Conservation (phyloP, 2,797 vertebrate species). For the Rhinoraja longicauda region DNA sequence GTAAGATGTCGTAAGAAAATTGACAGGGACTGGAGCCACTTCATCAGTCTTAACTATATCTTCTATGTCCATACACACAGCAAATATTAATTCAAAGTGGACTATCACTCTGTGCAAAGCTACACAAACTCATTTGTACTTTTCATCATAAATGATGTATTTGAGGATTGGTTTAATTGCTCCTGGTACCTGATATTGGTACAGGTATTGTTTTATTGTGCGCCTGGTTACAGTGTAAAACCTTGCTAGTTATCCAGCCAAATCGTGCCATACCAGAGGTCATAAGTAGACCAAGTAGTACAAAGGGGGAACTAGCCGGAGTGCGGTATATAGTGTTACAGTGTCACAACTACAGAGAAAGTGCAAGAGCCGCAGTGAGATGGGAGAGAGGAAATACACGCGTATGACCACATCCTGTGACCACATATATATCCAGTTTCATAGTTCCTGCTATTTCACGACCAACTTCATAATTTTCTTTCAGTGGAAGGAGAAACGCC, state of each 20-base stretch:
- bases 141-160: neutral
- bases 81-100: neutral
- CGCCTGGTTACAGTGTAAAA: too few relatives aligned
- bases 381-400: too few relatives aligned
- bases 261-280: too few relatives aligned
- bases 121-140: neutral
- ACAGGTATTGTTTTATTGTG: too few relatives aligned
- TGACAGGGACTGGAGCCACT: neutral
- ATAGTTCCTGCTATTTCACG: neutral
- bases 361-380: too few relatives aligned
- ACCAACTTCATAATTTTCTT: neutral
- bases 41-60: neutral
- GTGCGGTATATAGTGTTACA: too few relatives aligned
- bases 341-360: too few relatives aligned
- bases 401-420: neutral
- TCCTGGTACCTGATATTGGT: neutral
- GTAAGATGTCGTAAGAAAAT: neutral
- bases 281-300: too few relatives aligned
- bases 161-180: neutral
- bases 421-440: neutral
- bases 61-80: neutral
- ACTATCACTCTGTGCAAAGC: neutral
- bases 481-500: neutral
- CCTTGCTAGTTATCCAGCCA: too few relatives aligned
- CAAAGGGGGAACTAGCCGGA: too few relatives aligned